Evolutionary conservation across 2,888 invertebrate species (phyloP).

Genomic region (Spodoptera exigua): DNA sequence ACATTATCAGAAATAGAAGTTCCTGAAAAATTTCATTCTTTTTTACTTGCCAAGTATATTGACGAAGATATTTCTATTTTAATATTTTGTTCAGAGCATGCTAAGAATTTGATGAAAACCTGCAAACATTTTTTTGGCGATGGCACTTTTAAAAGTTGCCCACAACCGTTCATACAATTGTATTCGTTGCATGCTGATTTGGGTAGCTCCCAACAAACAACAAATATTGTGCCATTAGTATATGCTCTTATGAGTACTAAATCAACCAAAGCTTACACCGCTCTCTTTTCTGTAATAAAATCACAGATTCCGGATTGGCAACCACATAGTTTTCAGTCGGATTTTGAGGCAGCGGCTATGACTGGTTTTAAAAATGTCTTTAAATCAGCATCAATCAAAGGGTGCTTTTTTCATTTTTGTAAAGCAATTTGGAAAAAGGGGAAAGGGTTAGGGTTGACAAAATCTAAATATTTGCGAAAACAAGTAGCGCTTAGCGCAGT

Average conservation of each 20-base stretch:
- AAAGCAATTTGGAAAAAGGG: conserved; percentile 32
- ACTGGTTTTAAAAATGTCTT: conserved; percentile 29
- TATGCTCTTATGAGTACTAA: conserved; percentile 23
- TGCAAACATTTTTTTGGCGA: conserved; percentile 23
- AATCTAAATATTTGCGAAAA: conserved; percentile 20
- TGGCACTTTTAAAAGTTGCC: conserved; percentile 29
- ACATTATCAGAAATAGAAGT: conserved; percentile 26
- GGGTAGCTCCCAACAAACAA: conserved; percentile 13
- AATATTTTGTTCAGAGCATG: conserved; percentile 22
- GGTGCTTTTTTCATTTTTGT: conserved; percentile 32
- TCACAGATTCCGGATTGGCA: conserved; percentile 30
- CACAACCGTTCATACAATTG: conserved; percentile 25
- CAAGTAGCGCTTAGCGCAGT: conserved; percentile 36
- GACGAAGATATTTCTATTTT: conserved; percentile 21
- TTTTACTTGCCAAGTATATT: conserved; percentile 24
- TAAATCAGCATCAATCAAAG: conserved; percentile 26
- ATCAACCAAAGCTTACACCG: conserved; percentile 23
- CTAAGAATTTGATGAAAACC: conserved; percentile 16
- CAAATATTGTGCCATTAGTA: conserved; percentile 18
- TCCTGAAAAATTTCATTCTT: conserved; percentile 28
- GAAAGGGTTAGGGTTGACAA: conserved; percentile 21
- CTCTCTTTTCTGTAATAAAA: conserved; percentile 26
- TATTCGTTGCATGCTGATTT: conserved; percentile 22
- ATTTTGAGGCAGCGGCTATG: conserved; percentile 29
- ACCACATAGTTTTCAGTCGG: conserved; percentile 28